phyloP scores from a whole-genome alignment of 2,888 invertebrate genomes.

The Lithosia quadra region DNA sequence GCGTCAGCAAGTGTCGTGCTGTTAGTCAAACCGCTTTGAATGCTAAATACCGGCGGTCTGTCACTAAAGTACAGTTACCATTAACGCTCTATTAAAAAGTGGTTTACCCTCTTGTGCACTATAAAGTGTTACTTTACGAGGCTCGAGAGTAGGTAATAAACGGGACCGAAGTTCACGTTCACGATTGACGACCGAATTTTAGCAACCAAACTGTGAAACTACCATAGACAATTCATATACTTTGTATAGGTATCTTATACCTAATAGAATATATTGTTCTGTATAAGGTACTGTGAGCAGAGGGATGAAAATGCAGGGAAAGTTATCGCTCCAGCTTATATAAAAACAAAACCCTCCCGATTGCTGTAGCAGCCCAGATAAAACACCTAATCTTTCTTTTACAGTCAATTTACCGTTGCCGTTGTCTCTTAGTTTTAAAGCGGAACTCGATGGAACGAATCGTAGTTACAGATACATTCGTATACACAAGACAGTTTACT shows the following conservation, averaged over 20 bases:
- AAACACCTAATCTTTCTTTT: constrained; percentile 53
- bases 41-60: constrained; percentile 42
- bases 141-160: constrained; percentile 61
- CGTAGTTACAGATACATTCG: constrained; percentile 33
- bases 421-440: constrained; percentile 45
- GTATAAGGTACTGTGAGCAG: background rate
- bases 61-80: constrained; percentile 60
- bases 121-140: constrained; percentile 69
- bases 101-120: constrained; percentile 67
- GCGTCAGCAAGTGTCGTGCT: constrained; percentile 12
- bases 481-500: constrained; percentile 44
- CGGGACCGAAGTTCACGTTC: constrained; percentile 63
- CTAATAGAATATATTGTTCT: constrained; percentile 34
- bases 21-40: constrained; percentile 30
- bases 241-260: constrained; percentile 51
- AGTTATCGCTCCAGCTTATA: constrained; percentile 29
- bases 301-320: constrained; percentile 3
- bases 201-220: constrained; percentile 65
- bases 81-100: constrained; percentile 73
- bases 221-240: constrained; percentile 51
- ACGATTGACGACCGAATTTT: constrained; percentile 66
- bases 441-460: constrained; percentile 37
- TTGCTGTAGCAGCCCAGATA: constrained; percentile 32
- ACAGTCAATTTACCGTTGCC: constrained; percentile 48
- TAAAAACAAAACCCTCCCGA: constrained; percentile 29